These are phyloP conservation scores for Trididemnum nubilum DNA, from an alignment of 23 tunicate species.

Conservation along the genomic window DNA sequence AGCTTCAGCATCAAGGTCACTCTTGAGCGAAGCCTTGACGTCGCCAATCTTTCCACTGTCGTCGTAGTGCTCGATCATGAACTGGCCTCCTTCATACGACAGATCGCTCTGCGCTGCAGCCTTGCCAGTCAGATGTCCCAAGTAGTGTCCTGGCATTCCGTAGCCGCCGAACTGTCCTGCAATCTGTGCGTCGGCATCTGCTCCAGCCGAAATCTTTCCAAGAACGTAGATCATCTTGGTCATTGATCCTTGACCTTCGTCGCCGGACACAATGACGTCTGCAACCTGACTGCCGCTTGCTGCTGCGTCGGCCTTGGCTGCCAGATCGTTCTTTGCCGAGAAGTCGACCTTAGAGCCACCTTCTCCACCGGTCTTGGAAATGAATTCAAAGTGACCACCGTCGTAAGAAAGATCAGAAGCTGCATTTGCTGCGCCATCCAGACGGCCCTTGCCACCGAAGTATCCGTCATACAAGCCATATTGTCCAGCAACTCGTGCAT, in stretches of 20 bases:
- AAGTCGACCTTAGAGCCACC: background rate
- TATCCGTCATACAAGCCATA: background rate
- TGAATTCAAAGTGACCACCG: background rate
- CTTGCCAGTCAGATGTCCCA: background rate
- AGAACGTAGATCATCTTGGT: background rate
- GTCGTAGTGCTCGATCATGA: background rate
- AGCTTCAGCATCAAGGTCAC: background rate
- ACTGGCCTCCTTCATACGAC: background rate
- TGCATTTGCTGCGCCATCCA: background rate
- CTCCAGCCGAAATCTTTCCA: background rate
- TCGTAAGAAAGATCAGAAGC: background rate
- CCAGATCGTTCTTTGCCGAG: background rate
- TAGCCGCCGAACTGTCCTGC: slow-evolving; percentile 1
- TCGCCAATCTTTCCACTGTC: background rate
- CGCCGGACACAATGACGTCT: background rate
- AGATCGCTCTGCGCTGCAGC: background rate
- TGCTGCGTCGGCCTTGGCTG: background rate
- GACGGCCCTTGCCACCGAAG: background rate
- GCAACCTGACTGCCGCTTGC: background rate
- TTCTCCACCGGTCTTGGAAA: background rate
- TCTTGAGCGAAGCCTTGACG: background rate
- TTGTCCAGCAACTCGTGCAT: background rate
- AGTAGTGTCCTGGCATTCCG: background rate
- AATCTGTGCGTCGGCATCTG: background rate
- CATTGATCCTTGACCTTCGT: background rate